Evolutionary conservation across 2,797 vertebrate genomes (phyloP).

Genomic region (Clarias platycephalus): DNA sequence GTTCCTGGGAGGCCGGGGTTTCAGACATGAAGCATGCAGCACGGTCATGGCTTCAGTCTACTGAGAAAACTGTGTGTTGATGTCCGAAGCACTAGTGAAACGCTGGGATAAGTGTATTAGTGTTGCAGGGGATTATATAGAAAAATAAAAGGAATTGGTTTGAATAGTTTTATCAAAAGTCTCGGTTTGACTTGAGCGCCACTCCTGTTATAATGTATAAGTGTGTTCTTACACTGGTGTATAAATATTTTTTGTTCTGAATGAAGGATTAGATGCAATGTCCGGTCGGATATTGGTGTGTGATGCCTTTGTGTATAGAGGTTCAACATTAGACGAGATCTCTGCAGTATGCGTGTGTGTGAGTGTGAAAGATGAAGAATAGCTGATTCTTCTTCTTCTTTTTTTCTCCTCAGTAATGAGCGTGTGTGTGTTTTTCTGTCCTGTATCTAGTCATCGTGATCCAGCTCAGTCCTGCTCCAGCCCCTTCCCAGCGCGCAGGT

Average conservation of each 20-base stretch:
- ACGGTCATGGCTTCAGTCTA: too few species aligned
- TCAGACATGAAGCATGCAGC: too few species aligned
- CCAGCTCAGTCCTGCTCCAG: constrained; percentile 99
- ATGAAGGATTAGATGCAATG: neutral
- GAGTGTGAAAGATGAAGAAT: neutral
- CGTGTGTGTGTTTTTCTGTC: constrained; percentile 77
- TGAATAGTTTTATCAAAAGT: too few species aligned
- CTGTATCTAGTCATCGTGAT: constrained; percentile 96
- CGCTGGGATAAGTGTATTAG: too few species aligned
- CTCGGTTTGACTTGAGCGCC: too few species aligned
- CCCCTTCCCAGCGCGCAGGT: constrained; percentile 97
- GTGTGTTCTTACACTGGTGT: neutral
- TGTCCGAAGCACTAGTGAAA: too few species aligned
- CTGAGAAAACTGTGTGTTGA: too few species aligned
- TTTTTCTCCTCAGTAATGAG: constrained; percentile 52
- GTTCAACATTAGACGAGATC: neutral
- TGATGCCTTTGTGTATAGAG: neutral
- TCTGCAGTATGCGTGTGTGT: constrained; percentile 25
- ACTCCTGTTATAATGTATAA: neutral
- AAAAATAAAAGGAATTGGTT: too few species aligned
- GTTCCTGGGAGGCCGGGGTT: too few species aligned
- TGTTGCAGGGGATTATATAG: too few species aligned
- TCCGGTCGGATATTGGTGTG: too few species aligned
- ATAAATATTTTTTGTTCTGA: neutral
- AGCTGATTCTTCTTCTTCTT: constrained; percentile 26